phyloP scores from a whole-genome alignment of 2,888 invertebrate species.

The Drosophila borealis region DNA sequence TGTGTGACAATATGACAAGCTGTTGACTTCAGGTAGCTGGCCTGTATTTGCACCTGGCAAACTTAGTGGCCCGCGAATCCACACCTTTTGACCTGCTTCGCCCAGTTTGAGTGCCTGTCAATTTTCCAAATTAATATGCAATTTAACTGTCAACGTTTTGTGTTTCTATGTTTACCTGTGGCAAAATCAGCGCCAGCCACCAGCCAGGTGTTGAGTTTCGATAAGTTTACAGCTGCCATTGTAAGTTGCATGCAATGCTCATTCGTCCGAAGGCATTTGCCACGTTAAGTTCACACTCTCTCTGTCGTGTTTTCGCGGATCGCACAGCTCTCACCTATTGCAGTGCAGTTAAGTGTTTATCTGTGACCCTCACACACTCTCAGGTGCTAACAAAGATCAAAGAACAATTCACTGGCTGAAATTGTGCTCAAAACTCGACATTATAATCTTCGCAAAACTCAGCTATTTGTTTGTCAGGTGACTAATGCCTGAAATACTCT shows the following conservation, averaged over 20 bases:
- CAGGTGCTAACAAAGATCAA: too few species aligned
- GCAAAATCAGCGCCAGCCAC: conserved; percentile 20
- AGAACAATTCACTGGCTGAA: conserved; percentile 1
- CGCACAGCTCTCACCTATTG: not conserved
- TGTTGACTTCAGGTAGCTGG: conserved; percentile 6
- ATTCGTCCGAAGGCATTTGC: conserved; percentile 60
- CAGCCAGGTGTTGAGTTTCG: conserved; percentile 29
- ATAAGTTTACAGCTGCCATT: conserved; percentile 4
- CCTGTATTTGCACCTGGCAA: conserved; percentile 33
- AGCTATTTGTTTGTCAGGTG: conserved; percentile 32
- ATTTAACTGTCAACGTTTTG: conserved; percentile 63
- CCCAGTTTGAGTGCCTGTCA: conserved; percentile 51
- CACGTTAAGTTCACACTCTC: conserved; percentile 55
- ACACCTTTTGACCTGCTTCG: conserved; percentile 28
- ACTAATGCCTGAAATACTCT: conserved; percentile 47
- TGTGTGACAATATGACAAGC: conserved; percentile 18
- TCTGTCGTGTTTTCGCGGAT: not conserved
- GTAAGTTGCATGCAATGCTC: conserved; percentile 35
- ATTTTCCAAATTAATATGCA: conserved; percentile 72
- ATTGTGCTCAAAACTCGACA: conserved; percentile 1
- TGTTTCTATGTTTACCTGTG: conserved; percentile 46
- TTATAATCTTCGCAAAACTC: conserved; percentile 28
- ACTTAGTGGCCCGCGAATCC: not conserved
- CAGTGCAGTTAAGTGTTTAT: conserved; percentile 2
- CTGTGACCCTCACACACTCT: conserved; percentile 11